These are phyloP conservation scores for Anolis sagrei DNA, from an alignment of 2,113 vertebrate species.

Conservation along the genomic window DNA sequence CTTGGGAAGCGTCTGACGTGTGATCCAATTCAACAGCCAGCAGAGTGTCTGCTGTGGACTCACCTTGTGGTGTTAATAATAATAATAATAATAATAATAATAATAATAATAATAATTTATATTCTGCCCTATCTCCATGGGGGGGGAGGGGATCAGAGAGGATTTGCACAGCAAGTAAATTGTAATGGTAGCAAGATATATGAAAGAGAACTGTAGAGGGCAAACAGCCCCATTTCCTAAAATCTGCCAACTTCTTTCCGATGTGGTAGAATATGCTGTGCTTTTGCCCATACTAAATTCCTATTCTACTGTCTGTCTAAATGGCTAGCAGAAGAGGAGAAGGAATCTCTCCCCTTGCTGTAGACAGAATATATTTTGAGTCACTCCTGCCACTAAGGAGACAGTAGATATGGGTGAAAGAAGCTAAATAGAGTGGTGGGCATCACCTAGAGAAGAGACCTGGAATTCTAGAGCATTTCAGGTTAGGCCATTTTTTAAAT, in stretches of 20 bases:
- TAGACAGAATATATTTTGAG: neutral
- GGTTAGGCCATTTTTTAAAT: too few species aligned
- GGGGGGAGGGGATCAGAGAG: too few species aligned
- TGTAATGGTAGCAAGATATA: neutral
- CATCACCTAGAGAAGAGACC: neutral
- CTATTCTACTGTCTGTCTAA: neutral
- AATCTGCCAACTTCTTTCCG: neutral
- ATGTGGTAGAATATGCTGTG: neutral
- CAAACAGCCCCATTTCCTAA: neutral
- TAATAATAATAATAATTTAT: too few species aligned
- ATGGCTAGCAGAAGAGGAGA: neutral
- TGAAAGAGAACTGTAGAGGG: neutral
- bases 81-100: too few species aligned
- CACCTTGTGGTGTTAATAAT: too few species aligned
- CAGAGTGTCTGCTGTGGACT: too few species aligned
- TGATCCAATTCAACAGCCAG: too few species aligned
- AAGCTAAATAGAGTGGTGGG: neutral
- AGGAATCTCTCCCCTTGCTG: neutral
- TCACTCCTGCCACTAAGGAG: neutral
- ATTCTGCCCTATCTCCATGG: too few species aligned
- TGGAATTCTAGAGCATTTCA: too few species aligned
- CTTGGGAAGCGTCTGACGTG: too few species aligned
- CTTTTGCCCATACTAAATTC: neutral
- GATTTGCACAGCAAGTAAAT: too few species aligned
- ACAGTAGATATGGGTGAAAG: neutral